A percentile compares a stretch with the other conserved stretches of the same genome.
Conservation (phyloP, 2,113 vertebrate genomes). For the Saimiri boliviensis region DNA sequence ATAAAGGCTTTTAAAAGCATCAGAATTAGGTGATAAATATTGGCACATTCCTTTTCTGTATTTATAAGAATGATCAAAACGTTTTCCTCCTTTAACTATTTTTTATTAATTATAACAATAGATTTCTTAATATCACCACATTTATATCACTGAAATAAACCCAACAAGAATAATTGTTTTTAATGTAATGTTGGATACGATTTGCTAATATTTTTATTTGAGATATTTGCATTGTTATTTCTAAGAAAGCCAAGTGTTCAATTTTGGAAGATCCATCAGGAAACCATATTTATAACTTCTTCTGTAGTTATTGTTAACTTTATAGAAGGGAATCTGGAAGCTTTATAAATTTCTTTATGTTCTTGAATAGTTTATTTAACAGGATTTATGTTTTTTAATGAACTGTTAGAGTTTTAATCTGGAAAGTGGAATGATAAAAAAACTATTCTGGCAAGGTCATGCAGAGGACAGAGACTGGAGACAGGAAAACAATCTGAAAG, state of each 20-base stretch:
- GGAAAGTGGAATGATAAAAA: not conserved
- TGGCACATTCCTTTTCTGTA: not conserved
- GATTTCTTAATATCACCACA: not conserved
- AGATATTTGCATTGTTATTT: conserved; percentile 26
- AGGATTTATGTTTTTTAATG: conserved; percentile 18
- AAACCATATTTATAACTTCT: not conserved
- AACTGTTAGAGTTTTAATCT: conserved; percentile 38
- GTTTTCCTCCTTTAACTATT: conserved; percentile 2
- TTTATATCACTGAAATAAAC: conserved; percentile 15
- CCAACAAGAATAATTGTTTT: not conserved
- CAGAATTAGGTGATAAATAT: not conserved
- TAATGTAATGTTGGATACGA: not conserved
- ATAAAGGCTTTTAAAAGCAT: conserved; percentile 39
- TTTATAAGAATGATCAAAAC: not conserved
- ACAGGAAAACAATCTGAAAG: not conserved
- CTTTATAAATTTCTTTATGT: not conserved
- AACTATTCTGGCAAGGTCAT: not conserved
- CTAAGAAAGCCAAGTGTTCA: not conserved
- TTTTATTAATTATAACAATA: conserved; percentile 42
- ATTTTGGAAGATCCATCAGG: not conserved
- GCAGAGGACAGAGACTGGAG: not conserved
- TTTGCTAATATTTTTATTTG: conserved; percentile 36
- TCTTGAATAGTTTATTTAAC: conserved; percentile 28
- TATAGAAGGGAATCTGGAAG: not conserved
- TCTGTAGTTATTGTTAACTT: conserved; percentile 10